Evolutionary conservation across 2,888 invertebrate species (phyloP), one percentile per base, ranked within the genome.

Genomic region (Strigamia maritima): DNA sequence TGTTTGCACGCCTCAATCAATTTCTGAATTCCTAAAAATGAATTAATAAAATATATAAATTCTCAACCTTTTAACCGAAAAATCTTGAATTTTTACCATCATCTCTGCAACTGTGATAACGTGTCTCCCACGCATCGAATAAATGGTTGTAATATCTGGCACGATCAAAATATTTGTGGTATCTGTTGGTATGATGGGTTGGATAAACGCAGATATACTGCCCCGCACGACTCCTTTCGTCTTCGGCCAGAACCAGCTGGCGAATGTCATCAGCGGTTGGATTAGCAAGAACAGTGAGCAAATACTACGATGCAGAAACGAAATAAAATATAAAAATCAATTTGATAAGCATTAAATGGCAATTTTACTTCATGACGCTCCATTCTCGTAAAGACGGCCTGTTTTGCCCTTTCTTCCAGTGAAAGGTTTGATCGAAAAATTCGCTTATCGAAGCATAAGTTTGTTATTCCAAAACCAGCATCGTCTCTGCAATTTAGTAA

Each of bases 101-200:
- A 12, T 87, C 86, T 82, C 95, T 89, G 83, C 92, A 89, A 40
- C 87, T 87, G 76, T 89, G 89, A 85, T 94, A 95, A 80, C 91
- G 90, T 14, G 89, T 87, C 86, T 96, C 95, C 97, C 97, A 98
- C 1, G 95, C 95, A 86, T 97, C 94, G 84, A 97, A 90, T 80
- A 98, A 88, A 81, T 94, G 89, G 87, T 97, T 97, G 86, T 97
- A 96, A 87, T 98, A 98, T n/a, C 95, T 88, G 0, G 93, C 91
- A 0, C 90, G 90, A 82, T 95, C 92, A 84, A 97, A 92, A 86
- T 90, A 97, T 81, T 90, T 89, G 79, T 95, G 90, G 87, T 96
- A 98, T 82, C 90, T 89, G 87, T 93, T 89, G 0, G 94, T 91
- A 75, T 89, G 87, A 4, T 87, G 85, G 0, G 93, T 92, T 0